Base-by-base conservation (phyloP, 2,113 vertebrate genomes). In the Sinocyclocheilus anshuiensis region DNA sequence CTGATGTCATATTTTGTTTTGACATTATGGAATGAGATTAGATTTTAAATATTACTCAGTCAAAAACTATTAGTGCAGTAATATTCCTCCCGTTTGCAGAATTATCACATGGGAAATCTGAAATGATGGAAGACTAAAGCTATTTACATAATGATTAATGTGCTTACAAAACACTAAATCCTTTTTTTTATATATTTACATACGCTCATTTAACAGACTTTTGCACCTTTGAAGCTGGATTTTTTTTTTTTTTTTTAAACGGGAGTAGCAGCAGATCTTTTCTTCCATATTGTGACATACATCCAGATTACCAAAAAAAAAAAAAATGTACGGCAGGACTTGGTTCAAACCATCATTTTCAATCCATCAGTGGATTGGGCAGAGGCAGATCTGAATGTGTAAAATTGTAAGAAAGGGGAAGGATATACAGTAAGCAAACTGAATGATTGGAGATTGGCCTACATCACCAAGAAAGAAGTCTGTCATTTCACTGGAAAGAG, bases 1-100 rank as follows among this genome's bases (percentile, higher is more conserved):
- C 61, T 86, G 81, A 89, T 61, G 83, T 85, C 72, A 83, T 65
- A 36, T 79, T 11, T 71, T 71, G 71, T 53, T 39, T 9, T 45
- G 59, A 10, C 55, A 20, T 39, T 42, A 77, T 71, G 78, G 24
- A 71, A 77, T 59, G 42, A 81, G 61, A 77, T 53, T 36, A 24
- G 0, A 63, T 13, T 24, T 84, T 53, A 76, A 71, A 65, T 50
- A 57, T n/a, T 18, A 39, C 26, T 72, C 55, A 57, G 20, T 78
- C 65, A 76, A 81, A 15, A 69, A 67, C 53, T 59, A 29, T 39
- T 69, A 53, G 48, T 12, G 33, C 67, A 36, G 67, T 71, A 36
- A 18, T 71, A 36, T 71, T 36, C 15, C 63, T 29, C 12, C 13
- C 0, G 2, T 18, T 55, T 55, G 6, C 48, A 33, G 48, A 33